These are phyloP conservation scores for Subanguina moxae DNA, from an alignment of 1,140 invertebrate genomes.

Conservation along the genomic window DNA sequence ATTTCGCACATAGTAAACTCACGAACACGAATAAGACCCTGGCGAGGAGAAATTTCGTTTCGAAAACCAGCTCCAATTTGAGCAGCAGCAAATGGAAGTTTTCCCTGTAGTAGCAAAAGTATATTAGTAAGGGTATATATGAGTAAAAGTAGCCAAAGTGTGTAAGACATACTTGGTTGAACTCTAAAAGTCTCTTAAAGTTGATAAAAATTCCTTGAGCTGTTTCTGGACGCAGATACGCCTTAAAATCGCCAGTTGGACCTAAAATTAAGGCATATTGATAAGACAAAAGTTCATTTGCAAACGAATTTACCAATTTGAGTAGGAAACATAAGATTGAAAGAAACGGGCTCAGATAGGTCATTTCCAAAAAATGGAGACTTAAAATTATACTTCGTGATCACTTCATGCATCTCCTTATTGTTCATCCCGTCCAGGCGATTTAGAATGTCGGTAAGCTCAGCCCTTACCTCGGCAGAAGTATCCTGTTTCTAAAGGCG, in stretches of 20 bases:
- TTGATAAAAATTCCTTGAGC: conserved; percentile 99
- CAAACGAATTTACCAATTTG: conserved; percentile 76
- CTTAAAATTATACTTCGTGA: conserved; percentile 85
- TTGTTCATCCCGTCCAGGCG: conserved; percentile 79
- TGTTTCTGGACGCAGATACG: conserved; percentile 82
- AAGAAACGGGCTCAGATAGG: conserved; percentile 86
- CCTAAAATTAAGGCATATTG: neutral
- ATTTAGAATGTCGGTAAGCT: conserved; percentile 50
- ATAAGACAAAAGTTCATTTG: neutral
- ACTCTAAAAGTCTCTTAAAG: conserved; percentile 90
- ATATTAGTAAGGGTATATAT: neutral
- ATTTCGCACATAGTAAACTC: conserved; percentile 99
- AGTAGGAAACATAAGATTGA: conserved; percentile 97
- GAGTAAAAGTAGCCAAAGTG: neutral
- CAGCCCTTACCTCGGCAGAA: conserved; percentile 67
- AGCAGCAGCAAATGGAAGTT: conserved; percentile 92
- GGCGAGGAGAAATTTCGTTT: conserved; percentile 97
- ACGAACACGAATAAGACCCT: conserved; percentile 77
- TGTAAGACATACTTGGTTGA: conserved; percentile 70
- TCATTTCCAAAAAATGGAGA: conserved; percentile 90
- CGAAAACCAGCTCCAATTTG: conserved; percentile 95
- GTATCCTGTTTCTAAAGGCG: conserved; percentile 74
- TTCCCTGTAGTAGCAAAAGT: too few species aligned
- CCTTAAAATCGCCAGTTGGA: conserved; percentile 66
- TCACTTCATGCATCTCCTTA: conserved; percentile 77